phyloP scores from a whole-genome alignment of 2,888 invertebrate species.

The Drosophila subsilvestris region DNA sequence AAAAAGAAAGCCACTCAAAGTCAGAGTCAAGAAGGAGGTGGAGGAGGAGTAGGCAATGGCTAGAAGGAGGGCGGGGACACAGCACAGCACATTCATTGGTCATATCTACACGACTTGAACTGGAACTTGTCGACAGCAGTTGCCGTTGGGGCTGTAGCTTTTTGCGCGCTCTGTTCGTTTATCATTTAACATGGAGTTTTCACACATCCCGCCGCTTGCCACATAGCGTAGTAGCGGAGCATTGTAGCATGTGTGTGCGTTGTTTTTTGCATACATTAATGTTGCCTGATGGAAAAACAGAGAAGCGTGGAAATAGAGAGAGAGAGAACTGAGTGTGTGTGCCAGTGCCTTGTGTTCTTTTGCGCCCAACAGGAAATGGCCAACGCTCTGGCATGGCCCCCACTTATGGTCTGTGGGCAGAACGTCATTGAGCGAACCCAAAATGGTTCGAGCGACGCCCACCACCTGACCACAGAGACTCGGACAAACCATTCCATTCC shows the following conservation, averaged over 20 bases:
- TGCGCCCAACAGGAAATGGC: slow-evolving; percentile 65
- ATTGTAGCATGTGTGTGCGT: slow-evolving; percentile 21
- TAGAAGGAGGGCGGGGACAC: not conserved
- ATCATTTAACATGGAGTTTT: slow-evolving; percentile 65
- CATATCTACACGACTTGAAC: slow-evolving; percentile 48
- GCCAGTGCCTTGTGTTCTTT: slow-evolving; percentile 22
- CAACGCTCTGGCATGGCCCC: slow-evolving; percentile 39
- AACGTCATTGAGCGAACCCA: slow-evolving; percentile 33
- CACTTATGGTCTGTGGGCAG: slow-evolving; percentile 29
- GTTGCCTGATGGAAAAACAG: slow-evolving; percentile 16
- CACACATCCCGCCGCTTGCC: slow-evolving; percentile 55
- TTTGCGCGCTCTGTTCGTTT: slow-evolving; percentile 54
- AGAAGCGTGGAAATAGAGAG: slow-evolving; percentile 15
- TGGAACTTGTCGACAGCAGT: slow-evolving; percentile 42
- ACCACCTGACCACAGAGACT: slow-evolving; percentile 52
- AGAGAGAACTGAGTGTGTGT: slow-evolving; percentile 9
- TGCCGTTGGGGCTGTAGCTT: slow-evolving; percentile 33
- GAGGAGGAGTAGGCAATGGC: not conserved
- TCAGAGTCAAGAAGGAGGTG: slow-evolving; percentile 2
- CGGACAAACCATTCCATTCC: slow-evolving; percentile 34
- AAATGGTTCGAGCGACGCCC: slow-evolving; percentile 57
- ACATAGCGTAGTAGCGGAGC: slow-evolving; percentile 25
- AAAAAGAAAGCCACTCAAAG: slow-evolving; percentile 71
- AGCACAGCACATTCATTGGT: slow-evolving; percentile 5
- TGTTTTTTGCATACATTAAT: slow-evolving; percentile 63